Percentiles rank a stretch among this genome's conserved stretches.
Conservation (phyloP, 53 echinoderm and acorn worm genomes). For the Holothuria leucospilota region DNA sequence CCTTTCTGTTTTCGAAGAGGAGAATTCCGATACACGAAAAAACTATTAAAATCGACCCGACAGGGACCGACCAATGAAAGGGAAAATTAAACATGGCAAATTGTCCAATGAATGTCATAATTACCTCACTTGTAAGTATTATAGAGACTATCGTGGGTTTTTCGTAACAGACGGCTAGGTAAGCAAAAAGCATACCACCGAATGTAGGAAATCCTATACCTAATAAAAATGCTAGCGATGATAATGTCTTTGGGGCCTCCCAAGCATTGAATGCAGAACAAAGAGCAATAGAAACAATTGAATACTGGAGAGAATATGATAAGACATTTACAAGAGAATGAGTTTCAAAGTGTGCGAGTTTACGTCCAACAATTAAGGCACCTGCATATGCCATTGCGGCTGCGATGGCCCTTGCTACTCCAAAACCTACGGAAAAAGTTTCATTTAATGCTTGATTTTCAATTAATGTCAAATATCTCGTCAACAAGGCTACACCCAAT, state of each 20-base stretch:
- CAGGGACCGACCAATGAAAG: background rate
- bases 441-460: too few relatives aligned
- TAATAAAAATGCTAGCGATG: background rate
- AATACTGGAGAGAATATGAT: constrained; percentile 1
- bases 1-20: background rate
- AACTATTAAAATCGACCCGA: background rate
- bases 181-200: background rate
- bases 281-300: background rate
- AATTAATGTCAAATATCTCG: too few relatives aligned
- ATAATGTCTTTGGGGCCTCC: background rate
- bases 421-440: background rate
- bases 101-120: constrained; percentile 21
- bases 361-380: constrained; percentile 10
- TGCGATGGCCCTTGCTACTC: background rate
- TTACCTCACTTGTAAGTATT: constrained; percentile 6
- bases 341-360: background rate
- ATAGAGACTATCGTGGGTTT: constrained; percentile 26
- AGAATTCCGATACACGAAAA: background rate
- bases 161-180: background rate
- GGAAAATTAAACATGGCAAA: constrained; percentile 11
- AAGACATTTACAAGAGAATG: background rate
- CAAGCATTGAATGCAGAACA: constrained; percentile 1
- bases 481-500: background rate
- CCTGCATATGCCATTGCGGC: background rate
- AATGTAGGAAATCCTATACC: constrained; percentile 9